Evolutionary conservation across 37 sponge, comb jelly and placozoan genomes (phyloP), one percentile per base, ranked within the genome.

Genomic region (Theonella swinhoei): DNA sequence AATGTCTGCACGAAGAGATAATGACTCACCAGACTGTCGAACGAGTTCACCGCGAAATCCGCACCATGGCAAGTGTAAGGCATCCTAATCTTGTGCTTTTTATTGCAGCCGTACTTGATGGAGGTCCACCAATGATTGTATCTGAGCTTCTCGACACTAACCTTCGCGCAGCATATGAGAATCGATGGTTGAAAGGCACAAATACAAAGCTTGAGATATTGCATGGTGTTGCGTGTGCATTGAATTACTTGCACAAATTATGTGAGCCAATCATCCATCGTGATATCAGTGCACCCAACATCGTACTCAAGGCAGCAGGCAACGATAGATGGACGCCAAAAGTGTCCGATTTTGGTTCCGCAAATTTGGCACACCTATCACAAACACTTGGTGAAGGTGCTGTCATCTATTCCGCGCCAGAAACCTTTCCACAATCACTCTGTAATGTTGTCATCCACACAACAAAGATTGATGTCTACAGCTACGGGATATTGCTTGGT

Each of bases 321-420:
- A 70, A 81, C 36, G 11, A 67, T 30, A 54, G 32, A 36, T 88
- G 93, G 93, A 70, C 59, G 9, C 85, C 89, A 25, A 93, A 93
- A 78, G 64, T 93, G n/a, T 85, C 86, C 24, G 94, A 93, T 70
- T 93, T 86, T 78, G 94, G 94, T 28, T 86, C 94, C 64, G 89
- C 94, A 62, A 93, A 93, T 72, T 74, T 89, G 30, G 61, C 68
- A 19, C 54, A 59, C 39, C 29, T 68, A 7, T 67, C 78, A 0
- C 5, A 28, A 17, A 88, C 93, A 29, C 38, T 47, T 42, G 85
- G 76, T 9, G 85, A 80, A 1, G 93, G 93, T n/a, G 78, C 78
- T 63, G 34, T 64, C 9, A 72, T 86, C 47, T 93, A 93, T 42
- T 73, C 79, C 30, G 89, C 94, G 34, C 94, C 94, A 26, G 94